phyloP scores from a whole-genome alignment of 2,888 invertebrate genomes.

The Biston betularia region DNA sequence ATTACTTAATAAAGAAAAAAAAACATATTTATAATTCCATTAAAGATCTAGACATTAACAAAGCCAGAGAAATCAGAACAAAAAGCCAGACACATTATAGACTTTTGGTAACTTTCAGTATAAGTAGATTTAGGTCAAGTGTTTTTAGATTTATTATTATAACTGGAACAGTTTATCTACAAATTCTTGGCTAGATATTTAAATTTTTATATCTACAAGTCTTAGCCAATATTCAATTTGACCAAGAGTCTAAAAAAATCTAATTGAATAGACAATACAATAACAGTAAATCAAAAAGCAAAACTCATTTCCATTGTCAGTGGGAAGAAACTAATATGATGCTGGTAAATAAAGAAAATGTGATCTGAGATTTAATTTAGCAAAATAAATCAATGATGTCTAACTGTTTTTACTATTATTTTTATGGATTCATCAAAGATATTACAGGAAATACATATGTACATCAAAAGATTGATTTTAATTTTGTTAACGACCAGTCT shows the following conservation, averaged over 20 bases:
- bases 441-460: constrained; percentile 7
- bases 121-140: background rate
- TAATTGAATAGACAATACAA: too few species aligned
- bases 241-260: too few species aligned
- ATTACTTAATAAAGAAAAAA: too few species aligned
- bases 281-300: background rate
- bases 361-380: background rate
- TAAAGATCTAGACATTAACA: too few species aligned
- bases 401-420: background rate
- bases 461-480: background rate
- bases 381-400: constrained; percentile 1
- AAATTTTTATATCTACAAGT: too few species aligned
- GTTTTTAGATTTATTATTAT: too few species aligned
- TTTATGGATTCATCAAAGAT: constrained; percentile 13
- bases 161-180: too few species aligned
- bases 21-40: too few species aligned
- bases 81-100: too few species aligned
- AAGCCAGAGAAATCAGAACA: too few species aligned
- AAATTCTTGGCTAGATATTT: too few species aligned
- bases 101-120: background rate
- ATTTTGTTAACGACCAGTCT: constrained; percentile 8
- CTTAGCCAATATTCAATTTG: too few species aligned
- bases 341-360: background rate
- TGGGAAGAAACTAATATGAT: background rate
- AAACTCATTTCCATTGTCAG: constrained; percentile 3